These are phyloP conservation scores for Nephrocerus scutellatus DNA, from an alignment of 2,888 invertebrate species.

Conservation along the genomic window DNA sequence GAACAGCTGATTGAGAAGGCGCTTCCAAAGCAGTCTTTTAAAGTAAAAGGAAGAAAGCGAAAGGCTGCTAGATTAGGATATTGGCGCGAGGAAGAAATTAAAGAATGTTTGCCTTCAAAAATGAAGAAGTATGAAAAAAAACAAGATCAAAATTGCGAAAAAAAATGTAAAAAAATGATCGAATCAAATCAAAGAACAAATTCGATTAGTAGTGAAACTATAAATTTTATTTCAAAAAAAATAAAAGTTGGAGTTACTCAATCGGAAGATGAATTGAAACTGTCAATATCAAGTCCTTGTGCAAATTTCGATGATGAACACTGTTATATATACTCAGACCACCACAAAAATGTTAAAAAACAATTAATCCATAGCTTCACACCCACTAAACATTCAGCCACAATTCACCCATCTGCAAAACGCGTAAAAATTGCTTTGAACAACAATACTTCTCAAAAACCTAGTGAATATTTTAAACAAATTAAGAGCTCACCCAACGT, in stretches of 20 bases:
- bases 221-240: too few relatives aligned
- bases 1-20: slow-evolving; percentile 35
- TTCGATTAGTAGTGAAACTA: neutral
- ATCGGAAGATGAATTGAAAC: neutral
- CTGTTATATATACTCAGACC: too few relatives aligned
- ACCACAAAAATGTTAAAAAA: slow-evolving; percentile 16
- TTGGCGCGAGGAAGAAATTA: slow-evolving; percentile 36
- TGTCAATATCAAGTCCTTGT: slow-evolving; percentile 29
- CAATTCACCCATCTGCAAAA: slow-evolving; percentile 44
- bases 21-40: slow-evolving; percentile 32
- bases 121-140: slow-evolving; percentile 14
- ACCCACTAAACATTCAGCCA: too few relatives aligned
- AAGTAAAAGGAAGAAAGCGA: slow-evolving; percentile 31
- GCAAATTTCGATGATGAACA: too few relatives aligned
- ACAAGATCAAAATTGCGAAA: slow-evolving; percentile 21
- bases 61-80: slow-evolving; percentile 14
- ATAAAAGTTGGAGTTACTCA: slow-evolving; percentile 1
- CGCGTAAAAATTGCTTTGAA: slow-evolving; percentile 67
- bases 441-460: slow-evolving; percentile 63
- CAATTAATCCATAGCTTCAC: slow-evolving; percentile 15
- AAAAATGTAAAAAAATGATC: slow-evolving; percentile 18
- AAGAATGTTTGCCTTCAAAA: slow-evolving; percentile 20
- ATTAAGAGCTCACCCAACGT: slow-evolving; percentile 65
- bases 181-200: slow-evolving; percentile 2
- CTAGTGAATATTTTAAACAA: slow-evolving; percentile 65